Base-by-base conservation (phyloP, 2,797 vertebrate species). In the Pantherophis alleghaniensis region DNA sequence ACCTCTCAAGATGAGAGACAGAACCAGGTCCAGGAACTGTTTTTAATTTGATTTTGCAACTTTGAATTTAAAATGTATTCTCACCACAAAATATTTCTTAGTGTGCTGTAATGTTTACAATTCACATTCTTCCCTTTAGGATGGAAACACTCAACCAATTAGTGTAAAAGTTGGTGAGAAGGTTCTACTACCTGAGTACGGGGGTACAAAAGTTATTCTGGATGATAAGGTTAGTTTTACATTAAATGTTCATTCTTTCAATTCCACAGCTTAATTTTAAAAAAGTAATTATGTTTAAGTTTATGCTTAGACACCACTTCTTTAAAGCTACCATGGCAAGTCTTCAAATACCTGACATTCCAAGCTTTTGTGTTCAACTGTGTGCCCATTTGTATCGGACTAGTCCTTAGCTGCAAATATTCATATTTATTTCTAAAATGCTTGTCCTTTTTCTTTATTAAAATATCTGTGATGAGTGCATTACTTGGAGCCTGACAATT, bases 181-280 rank as follows among this genome's bases (percentile, higher is more conserved):
- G 93, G 98, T 99, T 88, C 98, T 99, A 86, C 98, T 99, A 13
- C 99, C 99, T 10, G 99, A 99, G 93, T 99, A 99, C 14, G 99
- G 99, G 74, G 99, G 99, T 94, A 99, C 99, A 55, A 99, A 99
- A 98, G 98, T 99, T 2, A 95, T 97, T 63, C 97, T 99, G 96
- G 99, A 99, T 0, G 98, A 99, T 91, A 99, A 99, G 99, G 99
- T 99, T 92, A 26, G 96, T 97, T 91, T 1, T n/a, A 83, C 6
- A 7, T 69, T 37, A 69, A 92, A 20, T 87, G 32, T 51, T 79
- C 22, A 3, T 11, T 56, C 18, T 56, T 91, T 90, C 2, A 91
- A 32, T 90, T 60, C 14, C n/a, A 37, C 5, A n/a, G 7, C n/a
- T 14, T 59, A 4, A 11, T 83, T 89, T 28, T 20, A 24, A 51